Evolutionary conservation across 2,113 vertebrate species (phyloP).

Genomic region (human (Homo sapiens)): GRCh38 chr2:225522501-225523000

Average conservation of each 20-base stretch:
- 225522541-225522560: not conserved
- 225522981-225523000: not conserved
- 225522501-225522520: not conserved
- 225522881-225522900: slow-evolving; percentile 15
- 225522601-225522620: not conserved
- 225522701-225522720: not conserved
- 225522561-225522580: not conserved
- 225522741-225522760: not conserved
- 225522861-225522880: slow-evolving; percentile 20
- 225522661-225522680: rapidly evolving
- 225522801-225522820: not conserved
- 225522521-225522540: not conserved
- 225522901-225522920: not conserved
- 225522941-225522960: not conserved
- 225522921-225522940: not conserved
- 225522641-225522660: not conserved
- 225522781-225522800: slow-evolving; percentile 58
- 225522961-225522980: not conserved
- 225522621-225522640: not conserved
- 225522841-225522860: not conserved
- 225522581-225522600: not conserved
- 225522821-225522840: not conserved
- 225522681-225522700: not conserved
- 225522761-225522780: not conserved
- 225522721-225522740: not conserved